A percentile compares a stretch with the other conserved stretches of the same genome.
Conservation (phyloP, 2,797 vertebrate species). For the Loris lydekkerianus region DNA sequence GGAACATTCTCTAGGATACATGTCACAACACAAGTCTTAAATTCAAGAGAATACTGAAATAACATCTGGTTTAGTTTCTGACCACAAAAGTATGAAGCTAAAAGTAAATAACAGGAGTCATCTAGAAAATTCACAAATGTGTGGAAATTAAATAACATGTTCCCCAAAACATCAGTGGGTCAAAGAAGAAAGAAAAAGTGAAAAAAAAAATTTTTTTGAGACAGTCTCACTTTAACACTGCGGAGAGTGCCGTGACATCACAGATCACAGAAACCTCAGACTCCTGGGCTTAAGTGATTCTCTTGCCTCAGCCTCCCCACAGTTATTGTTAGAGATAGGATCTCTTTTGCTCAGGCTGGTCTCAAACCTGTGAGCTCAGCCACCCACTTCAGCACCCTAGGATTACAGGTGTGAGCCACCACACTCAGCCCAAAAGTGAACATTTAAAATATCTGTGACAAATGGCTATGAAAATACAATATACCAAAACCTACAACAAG, state of each 20-base stretch:
- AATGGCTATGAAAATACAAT: neutral
- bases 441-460: neutral
- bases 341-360: too few relatives aligned
- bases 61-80: neutral
- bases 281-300: too few relatives aligned
- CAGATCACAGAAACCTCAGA: too few relatives aligned
- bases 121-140: neutral
- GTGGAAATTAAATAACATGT: neutral
- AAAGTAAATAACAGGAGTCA: neutral
- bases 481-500: neutral
- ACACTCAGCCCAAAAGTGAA: too few relatives aligned
- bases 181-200: neutral
- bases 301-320: too few relatives aligned
- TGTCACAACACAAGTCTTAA: neutral
- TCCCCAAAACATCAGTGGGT: neutral
- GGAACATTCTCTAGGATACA: neutral
- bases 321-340: too few relatives aligned
- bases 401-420: too few relatives aligned
- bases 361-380: too few relatives aligned
- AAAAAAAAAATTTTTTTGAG: too few relatives aligned
- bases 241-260: too few relatives aligned
- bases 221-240: too few relatives aligned
- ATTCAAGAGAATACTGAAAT: neutral
- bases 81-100: neutral
- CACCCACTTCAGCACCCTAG: too few relatives aligned